phyloP scores from a whole-genome alignment of 2,113 vertebrate species.

The Hippoglossus stenolepis region DNA sequence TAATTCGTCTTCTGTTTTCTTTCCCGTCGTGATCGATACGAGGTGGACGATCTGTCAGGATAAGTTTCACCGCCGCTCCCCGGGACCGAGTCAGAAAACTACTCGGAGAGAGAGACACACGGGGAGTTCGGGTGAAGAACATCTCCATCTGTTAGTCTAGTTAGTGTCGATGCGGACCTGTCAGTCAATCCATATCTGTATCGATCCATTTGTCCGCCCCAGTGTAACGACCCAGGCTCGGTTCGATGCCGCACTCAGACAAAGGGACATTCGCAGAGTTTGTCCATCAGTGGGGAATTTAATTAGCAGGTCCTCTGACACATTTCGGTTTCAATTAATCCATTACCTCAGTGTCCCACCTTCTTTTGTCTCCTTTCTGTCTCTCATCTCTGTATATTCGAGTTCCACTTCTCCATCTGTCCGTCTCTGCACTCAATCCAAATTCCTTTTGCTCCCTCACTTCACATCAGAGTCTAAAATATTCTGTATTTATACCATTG shows the following conservation, averaged over 20 bases:
- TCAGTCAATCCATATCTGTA: constrained; percentile 58
- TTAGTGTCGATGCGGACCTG: constrained; percentile 45
- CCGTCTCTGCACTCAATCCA: neutral
- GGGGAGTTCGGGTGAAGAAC: constrained; percentile 14
- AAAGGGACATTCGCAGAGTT: neutral
- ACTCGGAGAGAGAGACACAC: constrained; percentile 14
- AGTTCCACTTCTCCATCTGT: constrained; percentile 5
- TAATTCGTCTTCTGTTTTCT: constrained; percentile 18
- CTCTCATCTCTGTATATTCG: constrained; percentile 6
- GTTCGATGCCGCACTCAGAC: constrained; percentile 12
- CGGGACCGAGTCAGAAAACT: neutral
- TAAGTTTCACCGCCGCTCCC: constrained; percentile 13
- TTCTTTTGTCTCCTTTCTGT: constrained; percentile 5
- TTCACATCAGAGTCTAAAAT: neutral
- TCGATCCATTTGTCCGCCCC: constrained; percentile 49
- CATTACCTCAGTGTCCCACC: constrained; percentile 11
- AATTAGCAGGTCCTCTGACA: constrained; percentile 32
- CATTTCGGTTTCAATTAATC: constrained; percentile 38
- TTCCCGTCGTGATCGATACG: constrained; percentile 21
- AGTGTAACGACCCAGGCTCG: neutral
- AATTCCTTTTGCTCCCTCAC: constrained; percentile 2
- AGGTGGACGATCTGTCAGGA: constrained; percentile 13
- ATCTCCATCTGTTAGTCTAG: constrained; percentile 42
- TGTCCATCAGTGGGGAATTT: constrained; percentile 17
- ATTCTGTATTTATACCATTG: neutral